Conservation (phyloP, 1,140 invertebrate species). For the Drosophila lowei region DNA sequence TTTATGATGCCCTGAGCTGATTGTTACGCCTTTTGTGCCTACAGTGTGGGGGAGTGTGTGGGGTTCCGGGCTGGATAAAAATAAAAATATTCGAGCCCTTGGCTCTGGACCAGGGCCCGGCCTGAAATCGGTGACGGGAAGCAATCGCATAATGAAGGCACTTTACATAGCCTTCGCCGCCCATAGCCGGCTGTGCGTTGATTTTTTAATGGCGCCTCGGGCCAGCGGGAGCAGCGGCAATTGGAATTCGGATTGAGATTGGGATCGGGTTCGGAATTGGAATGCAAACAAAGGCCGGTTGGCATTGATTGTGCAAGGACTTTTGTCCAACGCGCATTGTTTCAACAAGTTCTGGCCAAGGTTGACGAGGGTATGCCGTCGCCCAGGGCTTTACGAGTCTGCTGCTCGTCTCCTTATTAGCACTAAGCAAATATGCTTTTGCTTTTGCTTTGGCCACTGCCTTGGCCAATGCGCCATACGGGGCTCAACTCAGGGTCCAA, state of each 20-base stretch:
- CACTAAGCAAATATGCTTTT: slow-evolving; percentile 34
- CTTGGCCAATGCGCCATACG: no score
- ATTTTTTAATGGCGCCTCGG: slow-evolving; percentile 71
- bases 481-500: slow-evolving; percentile 16
- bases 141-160: slow-evolving; percentile 73
- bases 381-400: slow-evolving; percentile 37
- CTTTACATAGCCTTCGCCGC: slow-evolving; percentile 41
- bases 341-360: slow-evolving; percentile 59
- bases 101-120: slow-evolving; percentile 11
- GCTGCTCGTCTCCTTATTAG: slow-evolving; percentile 37
- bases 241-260: slow-evolving; percentile 43
- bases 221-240: slow-evolving; percentile 23
- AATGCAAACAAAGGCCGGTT: slow-evolving; percentile 69
- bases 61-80: slow-evolving; percentile 34
- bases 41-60: slow-evolving; percentile 1
- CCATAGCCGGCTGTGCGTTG: slow-evolving; percentile 44
- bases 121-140: slow-evolving; percentile 6
- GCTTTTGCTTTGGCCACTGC: no score
- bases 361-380: slow-evolving; percentile 25
- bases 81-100: slow-evolving; percentile 59
- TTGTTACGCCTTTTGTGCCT: slow-evolving; percentile 70
- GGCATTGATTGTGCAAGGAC: slow-evolving; percentile 65
- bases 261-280: slow-evolving; percentile 34
- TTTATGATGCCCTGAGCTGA: slow-evolving; percentile 61
- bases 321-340: slow-evolving; percentile 55